Conservation (phyloP, 2,797 vertebrate genomes). For the Spondyliosoma cantharus region DNA sequence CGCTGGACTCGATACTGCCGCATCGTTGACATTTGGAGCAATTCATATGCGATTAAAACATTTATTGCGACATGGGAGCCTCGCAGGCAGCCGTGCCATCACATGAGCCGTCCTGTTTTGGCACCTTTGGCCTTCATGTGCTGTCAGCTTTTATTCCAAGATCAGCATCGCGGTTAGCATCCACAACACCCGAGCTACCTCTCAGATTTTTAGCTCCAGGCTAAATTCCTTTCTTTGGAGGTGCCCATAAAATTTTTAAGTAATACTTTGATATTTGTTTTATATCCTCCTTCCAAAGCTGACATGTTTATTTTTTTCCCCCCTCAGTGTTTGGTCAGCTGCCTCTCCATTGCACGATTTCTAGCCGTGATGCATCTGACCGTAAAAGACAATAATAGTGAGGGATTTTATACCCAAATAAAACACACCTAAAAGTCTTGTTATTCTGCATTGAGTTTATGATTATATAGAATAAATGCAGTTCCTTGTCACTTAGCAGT, state of each 20-base stretch:
- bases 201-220: constrained; percentile 36
- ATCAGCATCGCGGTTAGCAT: constrained; percentile 12
- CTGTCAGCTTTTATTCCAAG: neutral
- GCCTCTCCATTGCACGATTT: constrained; percentile 4
- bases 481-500: neutral
- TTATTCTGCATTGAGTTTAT: constrained; percentile 3
- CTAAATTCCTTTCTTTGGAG: constrained; percentile 21
- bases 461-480: constrained; percentile 1
- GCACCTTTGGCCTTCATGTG: neutral
- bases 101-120: neutral
- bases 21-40: too few species aligned
- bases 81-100: neutral
- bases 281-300: constrained; percentile 43
- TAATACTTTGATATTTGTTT: constrained; percentile 57
- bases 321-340: constrained; percentile 25
- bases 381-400: constrained; percentile 39
- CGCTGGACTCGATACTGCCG: too few species aligned
- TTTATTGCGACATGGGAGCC: too few species aligned
- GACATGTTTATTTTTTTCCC: constrained; percentile 48
- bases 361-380: constrained; percentile 9
- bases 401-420: constrained; percentile 46
- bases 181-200: neutral
- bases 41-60: too few species aligned
- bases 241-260: constrained; percentile 44
- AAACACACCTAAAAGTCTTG: constrained; percentile 33